These are phyloP conservation scores for Aramus guarauna DNA, from an alignment of 2,113 vertebrate genomes.

Conservation along the genomic window DNA sequence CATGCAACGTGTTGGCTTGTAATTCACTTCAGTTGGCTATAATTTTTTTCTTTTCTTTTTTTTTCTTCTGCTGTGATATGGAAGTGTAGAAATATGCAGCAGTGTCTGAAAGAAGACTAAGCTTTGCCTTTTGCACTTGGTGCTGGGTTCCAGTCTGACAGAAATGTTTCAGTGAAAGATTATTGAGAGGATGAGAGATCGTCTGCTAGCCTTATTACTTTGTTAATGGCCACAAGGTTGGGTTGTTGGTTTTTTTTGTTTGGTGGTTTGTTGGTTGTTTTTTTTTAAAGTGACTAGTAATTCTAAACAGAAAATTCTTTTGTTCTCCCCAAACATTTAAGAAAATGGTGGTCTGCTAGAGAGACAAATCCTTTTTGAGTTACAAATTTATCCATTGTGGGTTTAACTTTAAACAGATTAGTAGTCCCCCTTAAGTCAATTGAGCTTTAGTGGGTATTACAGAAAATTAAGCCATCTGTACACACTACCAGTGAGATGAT, in stretches of 20 bases:
- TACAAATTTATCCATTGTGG: not conserved
- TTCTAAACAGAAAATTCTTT: not conserved
- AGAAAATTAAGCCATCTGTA: slow-evolving; percentile 54
- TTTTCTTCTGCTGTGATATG: not conserved
- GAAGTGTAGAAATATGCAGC: not conserved
- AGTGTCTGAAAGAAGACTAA: not conserved
- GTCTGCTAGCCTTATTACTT: not conserved
- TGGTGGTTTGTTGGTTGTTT: not conserved
- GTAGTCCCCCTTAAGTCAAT: slow-evolving; percentile 17
- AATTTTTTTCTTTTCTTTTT: not conserved
- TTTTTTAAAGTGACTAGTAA: not conserved
- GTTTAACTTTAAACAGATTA: slow-evolving; percentile 51
- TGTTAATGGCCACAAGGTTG: not conserved
- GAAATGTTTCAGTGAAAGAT: not conserved
- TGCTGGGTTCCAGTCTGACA: not conserved
- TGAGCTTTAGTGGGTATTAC: slow-evolving; percentile 31
- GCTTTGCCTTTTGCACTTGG: not conserved
- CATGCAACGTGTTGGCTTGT: not conserved
- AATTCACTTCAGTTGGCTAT: not conserved
- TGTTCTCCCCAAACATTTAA: not conserved
- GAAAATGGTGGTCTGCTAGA: not conserved
- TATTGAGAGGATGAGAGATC: not conserved
- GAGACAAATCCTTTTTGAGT: not conserved
- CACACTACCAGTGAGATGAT: slow-evolving; percentile 11
- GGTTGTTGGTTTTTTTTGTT: not conserved